These are phyloP conservation scores for Dinothrombium tinctorium DNA, from an alignment of 1,140 invertebrate species.

Conservation along the genomic window DNA sequence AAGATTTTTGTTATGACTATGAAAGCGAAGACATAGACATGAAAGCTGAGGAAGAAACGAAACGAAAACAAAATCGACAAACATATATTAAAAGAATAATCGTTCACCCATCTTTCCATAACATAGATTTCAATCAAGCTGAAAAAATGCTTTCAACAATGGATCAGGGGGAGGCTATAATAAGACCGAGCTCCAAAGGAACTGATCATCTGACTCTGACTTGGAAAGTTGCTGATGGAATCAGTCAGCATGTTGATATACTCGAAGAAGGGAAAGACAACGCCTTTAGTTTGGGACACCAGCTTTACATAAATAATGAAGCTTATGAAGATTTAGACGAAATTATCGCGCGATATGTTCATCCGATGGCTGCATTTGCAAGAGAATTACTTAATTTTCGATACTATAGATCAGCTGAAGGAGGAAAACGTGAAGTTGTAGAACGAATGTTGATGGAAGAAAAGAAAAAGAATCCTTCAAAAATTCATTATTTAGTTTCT, in stretches of 20 bases:
- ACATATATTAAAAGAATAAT: conserved; percentile 86
- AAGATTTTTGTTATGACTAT: conserved; percentile 76
- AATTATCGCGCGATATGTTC: conserved; percentile 86
- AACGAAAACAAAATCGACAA: conserved; percentile 47
- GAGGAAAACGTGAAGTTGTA: conserved; percentile 39
- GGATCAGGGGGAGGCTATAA: conserved; percentile 87
- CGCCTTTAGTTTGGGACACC: conserved; percentile 72
- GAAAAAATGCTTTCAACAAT: conserved; percentile 69
- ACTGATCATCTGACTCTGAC: conserved; percentile 86
- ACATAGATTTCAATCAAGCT: conserved; percentile 76
- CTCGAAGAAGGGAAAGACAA: conserved; percentile 90
- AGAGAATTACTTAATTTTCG: conserved; percentile 74
- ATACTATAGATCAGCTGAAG: conserved; percentile 17
- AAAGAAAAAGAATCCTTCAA: conserved; percentile 53
- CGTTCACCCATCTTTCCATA: conserved; percentile 89
- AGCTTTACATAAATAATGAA: conserved; percentile 47
- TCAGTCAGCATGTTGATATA: conserved; percentile 89
- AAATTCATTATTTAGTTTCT: conserved; percentile 75
- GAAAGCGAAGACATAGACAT: conserved; percentile 57
- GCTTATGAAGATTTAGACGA: conserved; percentile 95
- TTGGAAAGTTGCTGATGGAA: conserved; percentile 86
- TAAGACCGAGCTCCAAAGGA: conserved; percentile 88
- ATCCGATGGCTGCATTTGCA: conserved; percentile 78
- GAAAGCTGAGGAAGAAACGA: conserved; percentile 49
- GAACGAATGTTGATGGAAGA: conserved; percentile 66